These are phyloP conservation scores for Tetragnatha versicolor DNA, from an alignment of 1,140 invertebrate genomes.

Conservation along the genomic window DNA sequence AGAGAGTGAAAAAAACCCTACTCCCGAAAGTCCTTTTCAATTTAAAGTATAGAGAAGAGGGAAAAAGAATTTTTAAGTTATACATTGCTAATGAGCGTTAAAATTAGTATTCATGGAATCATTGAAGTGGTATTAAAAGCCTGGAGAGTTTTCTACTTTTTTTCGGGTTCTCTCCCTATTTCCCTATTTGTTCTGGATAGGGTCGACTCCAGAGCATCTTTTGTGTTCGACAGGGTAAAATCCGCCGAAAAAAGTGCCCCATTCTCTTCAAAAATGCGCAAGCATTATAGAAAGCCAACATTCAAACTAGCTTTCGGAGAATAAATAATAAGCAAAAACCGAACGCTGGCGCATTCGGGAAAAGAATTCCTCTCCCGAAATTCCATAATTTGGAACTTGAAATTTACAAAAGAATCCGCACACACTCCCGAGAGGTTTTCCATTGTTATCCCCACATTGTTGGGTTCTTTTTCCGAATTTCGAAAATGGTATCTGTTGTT, in stretches of 20 bases:
- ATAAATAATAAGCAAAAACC: constrained; percentile 8
- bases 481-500: constrained; percentile 30
- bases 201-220: not conserved
- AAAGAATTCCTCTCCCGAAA: constrained; percentile 34
- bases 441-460: constrained; percentile 40
- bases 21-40: constrained; percentile 24
- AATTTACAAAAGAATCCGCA: constrained; percentile 32
- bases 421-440: constrained; percentile 5
- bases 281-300: no score
- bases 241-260: constrained; percentile 25
- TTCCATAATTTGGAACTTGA: constrained; percentile 29
- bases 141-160: not conserved
- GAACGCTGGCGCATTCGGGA: not conserved
- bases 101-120: constrained; percentile 55
- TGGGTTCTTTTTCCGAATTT: constrained; percentile 36
- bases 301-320: no score
- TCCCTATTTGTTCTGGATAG: constrained; percentile 33
- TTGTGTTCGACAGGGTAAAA: constrained; percentile 12
- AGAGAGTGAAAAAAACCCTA: no score
- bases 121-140: constrained; percentile 47
- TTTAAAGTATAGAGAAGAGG: no score
- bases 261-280: constrained; percentile 1
- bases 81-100: constrained; percentile 49
- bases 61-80: constrained; percentile 50
- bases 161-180: not conserved